Evolutionary conservation across 2,888 invertebrate species (phyloP).

Genomic region (Ormyrus pomaceus): DNA sequence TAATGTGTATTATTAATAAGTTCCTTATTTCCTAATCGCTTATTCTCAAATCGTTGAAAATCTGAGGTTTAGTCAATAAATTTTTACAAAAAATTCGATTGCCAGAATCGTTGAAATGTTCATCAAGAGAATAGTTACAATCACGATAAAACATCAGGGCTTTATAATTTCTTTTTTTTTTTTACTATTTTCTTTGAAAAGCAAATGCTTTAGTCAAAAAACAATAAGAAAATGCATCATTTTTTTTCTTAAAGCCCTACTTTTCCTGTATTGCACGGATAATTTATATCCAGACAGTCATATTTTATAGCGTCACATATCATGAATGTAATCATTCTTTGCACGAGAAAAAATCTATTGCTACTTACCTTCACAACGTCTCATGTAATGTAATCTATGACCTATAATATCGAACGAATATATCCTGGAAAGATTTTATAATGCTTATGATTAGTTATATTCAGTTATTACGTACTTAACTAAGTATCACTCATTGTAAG

Average conservation of each 20-base stretch:
- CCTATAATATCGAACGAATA: conserved; percentile 50
- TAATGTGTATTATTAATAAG: conserved; percentile 1
- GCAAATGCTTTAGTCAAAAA: background rate
- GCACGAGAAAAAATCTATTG: conserved; percentile 20
- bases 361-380: conserved; percentile 51
- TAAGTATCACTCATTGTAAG: conserved; percentile 30
- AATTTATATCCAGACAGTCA: background rate
- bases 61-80: conserved; percentile 6
- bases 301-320: conserved; percentile 2
- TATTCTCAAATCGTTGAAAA: background rate
- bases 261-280: no score
- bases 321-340: background rate
- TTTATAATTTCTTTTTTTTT: background rate
- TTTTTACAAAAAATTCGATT: conserved; percentile 42
- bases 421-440: conserved; percentile 39
- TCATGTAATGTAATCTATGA: conserved; percentile 7
- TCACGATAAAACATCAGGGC: background rate
- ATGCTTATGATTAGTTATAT: conserved; percentile 25
- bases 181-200: conserved; percentile 4
- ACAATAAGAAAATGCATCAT: background rate
- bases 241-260: no score
- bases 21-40: conserved; percentile 3
- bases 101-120: conserved; percentile 36
- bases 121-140: conserved; percentile 10
- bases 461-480: background rate